Percentiles rank a stretch among this genome's conserved stretches.
Conservation (phyloP, 37 sponge, comb jelly and placozoan species). For the Agelas oroides region DNA sequence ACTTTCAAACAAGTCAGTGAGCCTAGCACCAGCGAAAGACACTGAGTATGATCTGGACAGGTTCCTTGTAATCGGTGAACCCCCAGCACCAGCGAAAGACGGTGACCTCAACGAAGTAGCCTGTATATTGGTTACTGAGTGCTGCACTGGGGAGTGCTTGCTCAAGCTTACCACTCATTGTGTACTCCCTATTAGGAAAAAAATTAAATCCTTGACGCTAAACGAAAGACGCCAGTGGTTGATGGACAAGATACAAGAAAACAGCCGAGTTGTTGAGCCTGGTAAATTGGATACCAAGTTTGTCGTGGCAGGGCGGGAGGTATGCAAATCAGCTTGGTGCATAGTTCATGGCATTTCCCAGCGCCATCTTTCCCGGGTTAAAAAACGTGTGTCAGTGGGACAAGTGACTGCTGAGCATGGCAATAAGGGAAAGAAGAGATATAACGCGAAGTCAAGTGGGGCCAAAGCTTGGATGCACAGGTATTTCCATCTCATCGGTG, state of each 20-base stretch:
- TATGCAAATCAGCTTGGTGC: too few species aligned
- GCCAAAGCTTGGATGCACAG: conserved; percentile 26
- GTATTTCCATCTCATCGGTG: conserved; percentile 9
- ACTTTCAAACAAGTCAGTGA: too few species aligned
- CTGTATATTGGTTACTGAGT: too few species aligned
- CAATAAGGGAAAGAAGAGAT: not conserved
- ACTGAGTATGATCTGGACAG: too few species aligned
- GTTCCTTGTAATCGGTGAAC: too few species aligned
- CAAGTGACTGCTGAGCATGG: conserved; percentile 7
- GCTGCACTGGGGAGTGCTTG: not conserved
- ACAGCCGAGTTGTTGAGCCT: not conserved
- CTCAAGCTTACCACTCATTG: not conserved
- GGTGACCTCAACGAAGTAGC: too few species aligned
- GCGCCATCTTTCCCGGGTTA: not conserved
- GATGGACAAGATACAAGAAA: too few species aligned
- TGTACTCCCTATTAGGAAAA: not conserved
- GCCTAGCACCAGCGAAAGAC: too few species aligned
- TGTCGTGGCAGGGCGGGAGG: not conserved
- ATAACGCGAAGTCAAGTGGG: conserved; percentile 1
- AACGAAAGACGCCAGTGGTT: not conserved
- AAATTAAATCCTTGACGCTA: not conserved
- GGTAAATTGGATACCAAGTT: not conserved
- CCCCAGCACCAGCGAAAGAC: too few species aligned
- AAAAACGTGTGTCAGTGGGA: not conserved
- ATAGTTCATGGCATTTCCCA: not conserved